Evolutionary conservation across 1,140 invertebrate species (phyloP), one percentile per base, ranked within the genome.

Genomic region (Ostrea edulis): DNA sequence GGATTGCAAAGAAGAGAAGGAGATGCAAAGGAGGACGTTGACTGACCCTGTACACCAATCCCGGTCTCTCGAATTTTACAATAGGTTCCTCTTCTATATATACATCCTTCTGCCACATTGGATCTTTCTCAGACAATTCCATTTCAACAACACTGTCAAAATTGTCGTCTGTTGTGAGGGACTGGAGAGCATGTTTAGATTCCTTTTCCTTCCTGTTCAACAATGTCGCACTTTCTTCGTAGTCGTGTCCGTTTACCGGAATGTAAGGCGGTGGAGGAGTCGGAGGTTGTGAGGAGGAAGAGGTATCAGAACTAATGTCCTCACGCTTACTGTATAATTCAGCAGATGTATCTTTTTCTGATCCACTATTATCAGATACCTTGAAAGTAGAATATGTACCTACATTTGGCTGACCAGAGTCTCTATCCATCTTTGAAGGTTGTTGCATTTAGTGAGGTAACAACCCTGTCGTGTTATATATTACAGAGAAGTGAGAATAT

Each of bases 1-100:
- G 88, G 4, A 88, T 35, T n/a, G 77, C 58, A 84, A 88, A 88
- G n/a, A 88, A 83, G 17, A 88, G 20, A 0, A 65, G 35, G 14
- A 88, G 84, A 51, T 86, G 29, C n/a, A 88, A 14, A 14, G 88
- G 88, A 7, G 88, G 85, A 35, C 20, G 17, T 25, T 88, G 68
- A 20, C 88, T 86, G 85, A 86, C 85, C 68, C 68, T 82, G 54
- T 88, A 88, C 9, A 86, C 22, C 29, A 88, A 53, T 53, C 51
- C 44, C n/a, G 9, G 68, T 25, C 68, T 8, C 12, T 77, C 29
- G 11, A 77, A 7, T 77, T 77, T 12, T 29, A 35, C 14, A 12
- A 11, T 25, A 35, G 14, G 2, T 62, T 20, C n/a, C n/a, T 20
- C 55, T 7, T 62, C n/a, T 62, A 20, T 17, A 58, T 17, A 0